phyloP scores from a whole-genome alignment of 2,797 vertebrate species.

The Semotilus atromaculatus region DNA sequence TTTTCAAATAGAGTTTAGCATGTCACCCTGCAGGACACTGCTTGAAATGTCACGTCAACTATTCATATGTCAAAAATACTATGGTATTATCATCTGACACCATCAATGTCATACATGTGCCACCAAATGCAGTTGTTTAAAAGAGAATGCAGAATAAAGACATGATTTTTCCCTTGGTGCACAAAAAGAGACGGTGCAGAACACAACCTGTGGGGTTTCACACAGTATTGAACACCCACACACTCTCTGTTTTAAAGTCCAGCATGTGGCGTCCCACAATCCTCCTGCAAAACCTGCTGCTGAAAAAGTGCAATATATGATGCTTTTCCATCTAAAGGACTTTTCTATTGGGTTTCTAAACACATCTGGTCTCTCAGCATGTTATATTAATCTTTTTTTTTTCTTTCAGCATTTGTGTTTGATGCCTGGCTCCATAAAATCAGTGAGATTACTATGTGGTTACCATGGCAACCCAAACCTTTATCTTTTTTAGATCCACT shows the following conservation, averaged over 20 bases:
- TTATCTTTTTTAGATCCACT: constrained; percentile 51
- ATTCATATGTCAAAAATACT: not conserved
- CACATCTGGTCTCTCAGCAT: not conserved
- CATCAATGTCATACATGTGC: not conserved
- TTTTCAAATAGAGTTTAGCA: not conserved
- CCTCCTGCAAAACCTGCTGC: not conserved
- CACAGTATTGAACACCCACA: constrained; percentile 35
- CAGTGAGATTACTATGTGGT: constrained; percentile 42
- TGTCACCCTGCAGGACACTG: not conserved
- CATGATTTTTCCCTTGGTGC: not conserved
- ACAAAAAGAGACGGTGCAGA: constrained; percentile 3
- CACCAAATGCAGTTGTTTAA: not conserved
- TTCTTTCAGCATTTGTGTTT: not conserved
- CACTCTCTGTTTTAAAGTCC: constrained; percentile 32
- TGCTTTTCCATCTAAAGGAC: not conserved
- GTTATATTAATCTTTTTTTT: not conserved
- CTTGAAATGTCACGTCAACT: not conserved
- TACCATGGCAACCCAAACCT: constrained; percentile 60
- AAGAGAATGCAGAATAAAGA: not conserved
- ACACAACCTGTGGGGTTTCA: constrained; percentile 26
- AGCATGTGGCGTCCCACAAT: constrained; percentile 26
- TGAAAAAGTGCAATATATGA: not conserved
- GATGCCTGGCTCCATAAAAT: constrained; percentile 40
- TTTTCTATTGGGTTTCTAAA: not conserved
- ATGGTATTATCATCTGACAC: not conserved